Base-by-base conservation (phyloP, 2,888 invertebrate species). In the Microplitis manilae region DNA sequence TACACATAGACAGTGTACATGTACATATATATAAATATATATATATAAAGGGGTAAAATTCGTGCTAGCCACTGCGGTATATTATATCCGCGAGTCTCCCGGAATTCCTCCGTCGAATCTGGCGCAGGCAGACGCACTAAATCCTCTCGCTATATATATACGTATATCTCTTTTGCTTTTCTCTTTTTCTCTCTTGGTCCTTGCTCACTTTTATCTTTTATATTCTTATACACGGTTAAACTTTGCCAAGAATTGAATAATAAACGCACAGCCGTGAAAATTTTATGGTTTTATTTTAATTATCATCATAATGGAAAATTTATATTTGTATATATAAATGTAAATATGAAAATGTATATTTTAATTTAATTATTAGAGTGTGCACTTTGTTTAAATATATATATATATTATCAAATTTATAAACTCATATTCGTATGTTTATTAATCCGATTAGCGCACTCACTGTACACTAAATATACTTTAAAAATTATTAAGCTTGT, bases 101-200 rank as follows among this genome's bases (percentile, higher is more conserved):
- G 76, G 65, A 79, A 81, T 81, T 80, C 78, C 78, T 79, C 59
- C 67, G 59, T 74, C 74, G 73, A 79, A 80, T 78, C 72, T 80
- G 78, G 71, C 73, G 41, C 75, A 13, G 40, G 69, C 65, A 77
- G 76, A 79, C 79, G 68, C 76, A 76, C 77, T 74, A 76, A 80
- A 80, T 80, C 60, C 75, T 67, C 20, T 39, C 60, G 17, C 17
- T 72, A 71, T 38, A 40, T 8, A 65, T 13, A 17, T 15, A 60
- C 13, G 68, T 39, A 38, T 9, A 30, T 59, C 9, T 17, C 30
- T 40, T 67, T 39, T 50, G 30, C 30, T 2, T 30, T 13, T 75
- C 68, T 41, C 50, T 70, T 20, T 50, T 64, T 61, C 59, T 59
- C 69, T 62, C 50, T 30, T 40, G 17, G 17, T 50, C n/a, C 9